Evolutionary conservation across 2,797 vertebrate genomes (phyloP).

Genomic region (Helicolenus hilgendorfi): DNA sequence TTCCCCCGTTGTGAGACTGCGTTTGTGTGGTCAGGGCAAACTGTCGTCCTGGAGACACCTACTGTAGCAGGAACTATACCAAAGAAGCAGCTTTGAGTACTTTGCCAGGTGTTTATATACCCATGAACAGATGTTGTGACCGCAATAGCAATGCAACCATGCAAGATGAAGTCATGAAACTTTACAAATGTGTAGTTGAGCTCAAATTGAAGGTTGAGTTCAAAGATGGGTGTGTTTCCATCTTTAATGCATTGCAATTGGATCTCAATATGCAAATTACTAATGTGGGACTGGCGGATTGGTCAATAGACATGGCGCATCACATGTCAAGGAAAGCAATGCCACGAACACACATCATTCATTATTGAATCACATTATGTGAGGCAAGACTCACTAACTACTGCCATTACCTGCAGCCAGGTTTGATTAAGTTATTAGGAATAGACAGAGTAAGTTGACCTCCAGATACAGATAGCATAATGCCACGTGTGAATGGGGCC

Average conservation of each 20-base stretch:
- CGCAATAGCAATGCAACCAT: accelerated
- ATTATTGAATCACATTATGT: background rate
- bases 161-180: background rate
- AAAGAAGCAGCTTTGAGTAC: background rate
- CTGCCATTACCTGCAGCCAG: background rate
- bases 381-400: background rate
- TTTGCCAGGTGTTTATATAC: background rate
- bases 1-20: background rate
- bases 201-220: background rate
- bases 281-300: background rate
- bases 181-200: background rate
- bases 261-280: background rate
- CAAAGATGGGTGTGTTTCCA: background rate
- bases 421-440: background rate
- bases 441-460: background rate
- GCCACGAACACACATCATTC: background rate
- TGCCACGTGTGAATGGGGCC: background rate
- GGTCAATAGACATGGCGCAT: background rate
- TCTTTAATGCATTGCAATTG: background rate
- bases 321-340: background rate
- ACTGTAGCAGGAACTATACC: background rate
- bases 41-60: background rate
- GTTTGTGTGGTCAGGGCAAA: background rate
- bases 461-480: background rate
- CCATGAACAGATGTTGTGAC: background rate